phyloP scores from a whole-genome alignment of 2,113 vertebrate species.

The Petrocephalus microphthalmus region DNA sequence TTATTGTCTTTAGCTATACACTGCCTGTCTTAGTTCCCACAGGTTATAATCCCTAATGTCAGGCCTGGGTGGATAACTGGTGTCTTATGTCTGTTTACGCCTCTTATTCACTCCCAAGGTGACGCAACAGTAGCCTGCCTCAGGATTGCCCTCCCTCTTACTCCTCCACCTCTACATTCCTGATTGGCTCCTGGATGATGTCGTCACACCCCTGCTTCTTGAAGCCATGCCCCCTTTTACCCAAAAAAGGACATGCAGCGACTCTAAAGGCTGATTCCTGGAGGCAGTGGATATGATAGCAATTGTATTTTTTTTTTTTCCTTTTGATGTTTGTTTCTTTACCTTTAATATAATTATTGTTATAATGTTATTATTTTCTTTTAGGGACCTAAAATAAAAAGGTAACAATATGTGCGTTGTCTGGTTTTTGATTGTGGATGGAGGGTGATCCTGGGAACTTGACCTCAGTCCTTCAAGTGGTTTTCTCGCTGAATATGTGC shows the following conservation, averaged over 20 bases:
- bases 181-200: slow-evolving; percentile 28
- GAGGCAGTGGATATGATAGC: slow-evolving; percentile 42
- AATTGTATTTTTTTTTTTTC: slow-evolving; percentile 50
- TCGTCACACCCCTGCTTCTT: slow-evolving; percentile 34
- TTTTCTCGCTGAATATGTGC: neutral
- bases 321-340: slow-evolving; percentile 53
- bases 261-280: slow-evolving; percentile 38
- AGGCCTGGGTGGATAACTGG: slow-evolving; percentile 22
- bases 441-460: neutral
- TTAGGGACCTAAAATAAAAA: slow-evolving; percentile 53
- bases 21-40: neutral
- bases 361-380: slow-evolving; percentile 52
- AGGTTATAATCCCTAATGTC: slow-evolving; percentile 27
- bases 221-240: slow-evolving; percentile 23
- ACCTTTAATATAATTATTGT: slow-evolving; percentile 48
- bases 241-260: slow-evolving; percentile 35
- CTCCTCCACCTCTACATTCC: slow-evolving; percentile 53
- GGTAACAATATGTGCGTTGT: slow-evolving; percentile 35
- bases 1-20: neutral
- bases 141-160: slow-evolving; percentile 35
- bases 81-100: slow-evolving; percentile 23
- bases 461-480: neutral
- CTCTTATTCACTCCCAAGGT: slow-evolving; percentile 24
- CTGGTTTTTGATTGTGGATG: neutral
- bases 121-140: slow-evolving; percentile 34